phyloP scores from a whole-genome alignment of 2,113 vertebrate genomes.

The Mobula hypostoma region DNA sequence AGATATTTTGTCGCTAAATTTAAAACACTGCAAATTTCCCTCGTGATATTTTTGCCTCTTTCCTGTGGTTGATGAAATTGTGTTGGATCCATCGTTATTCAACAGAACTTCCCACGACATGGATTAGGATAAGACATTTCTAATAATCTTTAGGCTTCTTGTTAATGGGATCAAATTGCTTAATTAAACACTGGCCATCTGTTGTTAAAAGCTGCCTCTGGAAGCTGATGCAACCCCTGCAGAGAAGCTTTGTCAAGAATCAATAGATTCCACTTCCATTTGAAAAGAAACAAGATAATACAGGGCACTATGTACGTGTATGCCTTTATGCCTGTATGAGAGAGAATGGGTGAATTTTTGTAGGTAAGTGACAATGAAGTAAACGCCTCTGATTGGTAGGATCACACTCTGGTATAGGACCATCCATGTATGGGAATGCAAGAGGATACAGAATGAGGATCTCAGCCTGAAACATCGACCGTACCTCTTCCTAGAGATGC shows the following conservation, averaged over 20 bases:
- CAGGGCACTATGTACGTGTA: background rate
- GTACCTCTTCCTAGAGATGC: too few species aligned
- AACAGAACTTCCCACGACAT: background rate
- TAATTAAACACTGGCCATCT: constrained; percentile 31
- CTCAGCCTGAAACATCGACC: too few species aligned
- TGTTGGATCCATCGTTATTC: background rate
- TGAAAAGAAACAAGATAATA: background rate
- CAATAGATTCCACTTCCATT: background rate
- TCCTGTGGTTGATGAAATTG: too few species aligned
- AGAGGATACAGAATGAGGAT: too few species aligned
- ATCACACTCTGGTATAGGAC: too few species aligned
- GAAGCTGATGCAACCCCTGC: background rate
- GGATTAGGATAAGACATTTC: background rate
- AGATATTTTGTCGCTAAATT: background rate
- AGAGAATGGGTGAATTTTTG: background rate
- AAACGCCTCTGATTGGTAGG: too few species aligned
- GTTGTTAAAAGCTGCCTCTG: background rate
- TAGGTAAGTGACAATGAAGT: background rate
- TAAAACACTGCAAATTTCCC: background rate
- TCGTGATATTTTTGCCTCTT: background rate
- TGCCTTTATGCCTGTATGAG: background rate
- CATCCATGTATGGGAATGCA: too few species aligned
- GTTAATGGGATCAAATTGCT: constrained; percentile 35
- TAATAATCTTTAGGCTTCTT: constrained; percentile 17
- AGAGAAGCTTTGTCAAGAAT: constrained; percentile 11